Evolutionary conservation across 1,140 invertebrate genomes (phyloP).

Genomic region (Drosophila sp.): DNA sequence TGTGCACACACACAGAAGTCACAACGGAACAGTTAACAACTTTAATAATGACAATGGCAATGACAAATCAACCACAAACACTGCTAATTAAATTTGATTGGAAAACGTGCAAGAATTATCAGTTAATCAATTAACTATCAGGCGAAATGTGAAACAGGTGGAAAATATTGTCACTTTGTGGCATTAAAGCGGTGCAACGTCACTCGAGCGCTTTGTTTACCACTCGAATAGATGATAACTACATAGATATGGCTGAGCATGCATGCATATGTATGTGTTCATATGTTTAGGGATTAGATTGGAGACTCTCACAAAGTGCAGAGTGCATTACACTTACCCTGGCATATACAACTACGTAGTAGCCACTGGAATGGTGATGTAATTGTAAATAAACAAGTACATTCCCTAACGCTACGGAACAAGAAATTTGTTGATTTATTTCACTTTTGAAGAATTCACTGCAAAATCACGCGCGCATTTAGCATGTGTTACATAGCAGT

Average conservation of each 20-base stretch:
- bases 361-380: neutral
- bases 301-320: neutral
- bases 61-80: constrained; percentile 15
- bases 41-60: constrained; percentile 11
- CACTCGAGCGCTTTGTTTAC: constrained; percentile 68
- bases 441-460: neutral
- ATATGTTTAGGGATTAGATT: constrained; percentile 3
- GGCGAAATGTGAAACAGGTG: constrained; percentile 22
- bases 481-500: neutral
- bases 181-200: constrained; percentile 14
- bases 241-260: neutral
- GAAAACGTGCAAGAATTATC: constrained; percentile 63
- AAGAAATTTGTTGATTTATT: neutral
- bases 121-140: constrained; percentile 32
- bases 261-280: neutral
- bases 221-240: constrained; percentile 25
- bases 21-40: constrained; percentile 22
- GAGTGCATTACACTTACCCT: constrained; percentile 7
- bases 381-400: neutral
- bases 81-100: constrained; percentile 55
- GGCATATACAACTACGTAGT: neutral
- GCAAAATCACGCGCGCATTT: neutral
- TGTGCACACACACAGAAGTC: too few relatives aligned
- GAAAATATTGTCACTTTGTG: constrained; percentile 5
- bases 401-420: neutral